phyloP scores from a whole-genome alignment of 2,797 vertebrate species.

The Chiloscyllium punctatum region DNA sequence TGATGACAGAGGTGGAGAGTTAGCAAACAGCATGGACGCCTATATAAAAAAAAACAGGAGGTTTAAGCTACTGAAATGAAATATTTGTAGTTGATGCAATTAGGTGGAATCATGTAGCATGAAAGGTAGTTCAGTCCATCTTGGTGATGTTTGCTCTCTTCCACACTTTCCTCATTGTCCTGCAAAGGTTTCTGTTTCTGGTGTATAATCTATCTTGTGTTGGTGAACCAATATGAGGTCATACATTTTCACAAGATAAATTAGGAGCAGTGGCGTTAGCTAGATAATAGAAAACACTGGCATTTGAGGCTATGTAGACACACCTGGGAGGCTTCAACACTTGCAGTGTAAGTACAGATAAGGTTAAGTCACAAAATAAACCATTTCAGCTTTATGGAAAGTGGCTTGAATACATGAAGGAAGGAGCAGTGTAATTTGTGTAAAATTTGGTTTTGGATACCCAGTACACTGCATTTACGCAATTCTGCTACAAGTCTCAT shows the following conservation, averaged over 20 bases:
- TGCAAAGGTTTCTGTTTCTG: neutral
- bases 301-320: neutral
- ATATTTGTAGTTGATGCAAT: neutral
- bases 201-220: neutral
- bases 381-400: neutral
- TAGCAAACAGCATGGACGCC: neutral
- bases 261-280: neutral
- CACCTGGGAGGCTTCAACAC: neutral
- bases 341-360: neutral
- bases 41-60: neutral
- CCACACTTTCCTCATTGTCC: neutral
- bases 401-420: neutral
- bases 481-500: no score
- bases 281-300: neutral
- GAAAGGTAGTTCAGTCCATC: no score
- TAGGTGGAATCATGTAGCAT: no score
- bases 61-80: no score
- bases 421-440: neutral
- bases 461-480: neutral
- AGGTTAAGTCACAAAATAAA: neutral
- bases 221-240: neutral
- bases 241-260: neutral
- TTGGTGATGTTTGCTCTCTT: neutral
- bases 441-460: neutral
- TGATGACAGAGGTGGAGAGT: neutral